Percentiles rank a stretch among this genome's conserved stretches.
These are phyloP conservation scores for Scotopteryx bipunctaria DNA, from an alignment of 2,888 invertebrate species.

Conservation along the genomic window DNA sequence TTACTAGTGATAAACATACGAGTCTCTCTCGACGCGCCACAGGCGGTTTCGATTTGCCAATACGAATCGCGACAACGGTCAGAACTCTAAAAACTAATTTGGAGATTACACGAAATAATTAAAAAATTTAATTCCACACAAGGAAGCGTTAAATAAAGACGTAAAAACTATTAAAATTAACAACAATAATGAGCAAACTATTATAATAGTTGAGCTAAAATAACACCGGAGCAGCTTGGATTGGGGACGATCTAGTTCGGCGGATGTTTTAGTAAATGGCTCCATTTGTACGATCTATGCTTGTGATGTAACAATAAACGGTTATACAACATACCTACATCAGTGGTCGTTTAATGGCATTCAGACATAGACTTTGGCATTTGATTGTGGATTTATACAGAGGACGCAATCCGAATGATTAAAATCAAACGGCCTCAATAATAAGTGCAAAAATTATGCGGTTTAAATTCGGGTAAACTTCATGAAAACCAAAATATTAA, in stretches of 20 bases:
- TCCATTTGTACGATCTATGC: slow-evolving; percentile 79
- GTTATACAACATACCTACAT: slow-evolving; percentile 54
- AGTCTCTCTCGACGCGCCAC: slow-evolving; percentile 29
- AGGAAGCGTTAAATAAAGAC: slow-evolving; percentile 58
- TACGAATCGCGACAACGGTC: slow-evolving; percentile 58
- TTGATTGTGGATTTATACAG: slow-evolving; percentile 60
- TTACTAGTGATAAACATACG: slow-evolving; percentile 9
- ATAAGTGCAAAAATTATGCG: slow-evolving; percentile 28
- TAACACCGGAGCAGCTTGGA: slow-evolving; percentile 81
- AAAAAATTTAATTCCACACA: slow-evolving; percentile 63
- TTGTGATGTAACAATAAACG: slow-evolving; percentile 78
- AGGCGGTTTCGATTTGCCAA: slow-evolving; percentile 57
- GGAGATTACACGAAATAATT: slow-evolving; percentile 67
- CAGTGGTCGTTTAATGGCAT: slow-evolving; percentile 73
- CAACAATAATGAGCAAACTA: slow-evolving; percentile 82
- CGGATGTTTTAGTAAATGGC: slow-evolving; percentile 66
- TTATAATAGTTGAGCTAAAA: slow-evolving; percentile 78
- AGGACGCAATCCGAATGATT: slow-evolving; percentile 28
- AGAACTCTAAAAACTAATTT: slow-evolving; percentile 67
- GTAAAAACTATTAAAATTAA: slow-evolving; percentile 69
- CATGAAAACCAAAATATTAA: slow-evolving; percentile 74
- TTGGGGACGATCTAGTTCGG: slow-evolving; percentile 57
- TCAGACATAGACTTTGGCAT: slow-evolving; percentile 80
- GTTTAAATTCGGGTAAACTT: slow-evolving; percentile 77
- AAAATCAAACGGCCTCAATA: slow-evolving; percentile 29